Conservation (phyloP, 1,140 invertebrate species). For the Doryteuthis pealeii region DNA sequence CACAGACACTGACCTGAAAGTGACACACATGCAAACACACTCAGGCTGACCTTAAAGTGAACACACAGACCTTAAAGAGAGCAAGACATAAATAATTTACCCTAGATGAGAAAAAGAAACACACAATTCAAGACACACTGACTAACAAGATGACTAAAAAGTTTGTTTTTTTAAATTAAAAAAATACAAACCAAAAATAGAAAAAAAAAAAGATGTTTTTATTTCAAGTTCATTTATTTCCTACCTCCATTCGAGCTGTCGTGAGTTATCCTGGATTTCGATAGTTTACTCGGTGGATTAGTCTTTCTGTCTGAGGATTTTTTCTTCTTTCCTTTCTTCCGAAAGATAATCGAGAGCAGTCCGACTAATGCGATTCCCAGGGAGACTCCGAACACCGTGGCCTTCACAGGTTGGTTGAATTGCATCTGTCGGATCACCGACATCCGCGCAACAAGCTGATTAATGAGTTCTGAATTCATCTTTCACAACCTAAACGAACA, state of each 20-base stretch:
- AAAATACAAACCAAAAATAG: too few species aligned
- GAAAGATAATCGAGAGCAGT: slow-evolving; percentile 42
- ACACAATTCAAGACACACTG: too few species aligned
- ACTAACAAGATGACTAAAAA: too few species aligned
- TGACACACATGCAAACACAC: too few species aligned
- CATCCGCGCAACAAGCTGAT: background rate
- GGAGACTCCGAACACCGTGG: slow-evolving; percentile 43
- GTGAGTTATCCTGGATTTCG: background rate
- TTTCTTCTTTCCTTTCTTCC: slow-evolving; percentile 31
- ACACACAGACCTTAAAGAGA: too few species aligned
- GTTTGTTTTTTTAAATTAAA: too few species aligned
- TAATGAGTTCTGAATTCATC: background rate
- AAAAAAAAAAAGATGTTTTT: too few species aligned
- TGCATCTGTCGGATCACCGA: slow-evolving; percentile 14
- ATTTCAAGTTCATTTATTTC: too few species aligned
- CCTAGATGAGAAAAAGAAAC: too few species aligned
- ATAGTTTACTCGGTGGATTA: background rate
- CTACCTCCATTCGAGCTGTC: background rate
- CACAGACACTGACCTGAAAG: too few species aligned
- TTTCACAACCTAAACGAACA: background rate
- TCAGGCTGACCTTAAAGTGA: too few species aligned
- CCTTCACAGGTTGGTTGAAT: slow-evolving; percentile 36
- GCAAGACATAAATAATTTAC: too few species aligned
- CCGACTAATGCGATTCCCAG: slow-evolving; percentile 49
- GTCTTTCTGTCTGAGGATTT: slow-evolving; percentile 20